Base-by-base conservation (phyloP, 2,797 vertebrate species). In the Pyrocephalus nanus region DNA sequence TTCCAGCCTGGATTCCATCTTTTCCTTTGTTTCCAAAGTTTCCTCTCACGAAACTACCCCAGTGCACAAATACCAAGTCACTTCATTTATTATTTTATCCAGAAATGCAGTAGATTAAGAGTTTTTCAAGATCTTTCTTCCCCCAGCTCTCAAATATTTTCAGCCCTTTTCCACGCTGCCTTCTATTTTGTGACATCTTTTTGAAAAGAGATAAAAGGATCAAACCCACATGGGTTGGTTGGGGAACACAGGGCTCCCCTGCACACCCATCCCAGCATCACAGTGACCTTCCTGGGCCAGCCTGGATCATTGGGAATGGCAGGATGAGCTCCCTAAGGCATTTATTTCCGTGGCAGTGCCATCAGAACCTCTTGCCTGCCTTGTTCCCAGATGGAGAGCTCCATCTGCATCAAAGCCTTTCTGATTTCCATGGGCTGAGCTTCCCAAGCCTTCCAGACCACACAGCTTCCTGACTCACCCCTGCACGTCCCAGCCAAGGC, bases 161-260 rank as follows among this genome's bases (percentile, higher is more conserved):
- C 21, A 60, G 7, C 38, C 9, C 4, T 32, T 43, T 82, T 62
- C 19, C 5, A 21, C 15, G 17, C 1, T 2, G 6, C 36, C 15
- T 61, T 54, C 42, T 21, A 30, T n/a, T 69, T 45, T 42, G 7
- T 53, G n/a, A 45, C 40, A 47, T 15, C 48, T 17, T 74, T 61
- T 23, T 4, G 18, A 25, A 36, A 51, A 53, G 20, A 5, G 21
- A 34, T 20, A n/a, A 3, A 1, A 48, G 8, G 1, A 32, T 10
- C n/a, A 50, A 55, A 29, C 5, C 26, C 48, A 36, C 16, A 0
- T 0, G 0, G 26, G 8, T 32, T 38, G 12, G n/a, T 16, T 27
- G 22, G 27, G 36, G 11, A 61, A 15, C 27, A 34, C 1, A 2
- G 6, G 8, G 38, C 4, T 47, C 14, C 64, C 32, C 42, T 45